A percentile compares a stretch with the other conserved stretches of the same genome.
phyloP scores from a whole-genome alignment of 2,888 invertebrate species.

The Ochlodes sylvanus region DNA sequence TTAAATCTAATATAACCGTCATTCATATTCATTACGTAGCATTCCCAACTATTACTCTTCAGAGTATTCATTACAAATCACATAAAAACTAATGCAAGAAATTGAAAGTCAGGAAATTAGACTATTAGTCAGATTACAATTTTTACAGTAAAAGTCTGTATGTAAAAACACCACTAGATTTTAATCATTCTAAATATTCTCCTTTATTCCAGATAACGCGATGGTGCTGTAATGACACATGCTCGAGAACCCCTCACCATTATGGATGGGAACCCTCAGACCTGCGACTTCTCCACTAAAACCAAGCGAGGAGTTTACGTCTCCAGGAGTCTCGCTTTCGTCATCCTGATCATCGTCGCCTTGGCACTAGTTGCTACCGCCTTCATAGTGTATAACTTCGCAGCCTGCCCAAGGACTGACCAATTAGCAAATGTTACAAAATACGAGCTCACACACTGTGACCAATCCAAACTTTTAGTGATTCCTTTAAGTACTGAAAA shows the following conservation, averaged over 20 bases:
- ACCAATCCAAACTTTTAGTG: conserved; percentile 72
- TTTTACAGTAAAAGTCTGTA: no score
- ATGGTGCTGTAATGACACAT: conserved; percentile 79
- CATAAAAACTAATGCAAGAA: no score
- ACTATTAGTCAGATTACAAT: no score
- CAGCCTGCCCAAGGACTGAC: conserved; percentile 86
- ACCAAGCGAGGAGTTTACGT: conserved; percentile 86
- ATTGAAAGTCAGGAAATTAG: no score
- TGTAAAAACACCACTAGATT: no score
- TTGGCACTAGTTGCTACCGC: conserved; percentile 89
- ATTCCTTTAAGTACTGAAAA: conserved; percentile 72
- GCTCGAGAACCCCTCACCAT: conserved; percentile 80
- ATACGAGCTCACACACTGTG: conserved; percentile 73
- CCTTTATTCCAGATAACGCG: conserved; percentile 69
- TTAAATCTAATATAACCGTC: neutral
- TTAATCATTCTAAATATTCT: conserved; percentile 15
- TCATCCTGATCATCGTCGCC: conserved; percentile 87
- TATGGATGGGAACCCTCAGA: conserved; percentile 86
- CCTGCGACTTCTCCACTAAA: conserved; percentile 86
- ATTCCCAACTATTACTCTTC: no score
- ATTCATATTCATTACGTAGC: neutral
- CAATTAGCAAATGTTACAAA: conserved; percentile 76
- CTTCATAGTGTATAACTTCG: conserved; percentile 91
- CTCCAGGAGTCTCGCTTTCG: conserved; percentile 86
- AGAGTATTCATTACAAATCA: no score